These are phyloP conservation scores for Smutsia gigantea DNA, from an alignment of 2,797 vertebrate genomes.

Conservation along the genomic window DNA sequence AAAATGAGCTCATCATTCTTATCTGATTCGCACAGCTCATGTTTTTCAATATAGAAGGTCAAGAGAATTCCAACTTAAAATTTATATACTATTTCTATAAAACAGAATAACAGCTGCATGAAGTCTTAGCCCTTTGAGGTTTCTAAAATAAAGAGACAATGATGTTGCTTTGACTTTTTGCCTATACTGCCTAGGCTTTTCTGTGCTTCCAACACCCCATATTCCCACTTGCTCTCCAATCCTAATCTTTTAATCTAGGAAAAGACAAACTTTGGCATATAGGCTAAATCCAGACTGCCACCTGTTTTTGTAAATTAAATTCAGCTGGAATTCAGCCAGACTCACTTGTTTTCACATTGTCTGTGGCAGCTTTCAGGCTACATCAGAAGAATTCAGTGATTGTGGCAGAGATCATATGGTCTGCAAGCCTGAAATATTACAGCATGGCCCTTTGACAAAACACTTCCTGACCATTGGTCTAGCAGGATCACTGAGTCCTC, in stretches of 20 bases:
- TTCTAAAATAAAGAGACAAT: background rate
- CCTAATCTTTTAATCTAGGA: background rate
- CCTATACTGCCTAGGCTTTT: background rate
- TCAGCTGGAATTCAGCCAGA: background rate
- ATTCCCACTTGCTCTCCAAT: background rate
- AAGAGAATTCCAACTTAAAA: background rate
- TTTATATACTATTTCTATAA: background rate
- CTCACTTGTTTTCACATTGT: background rate
- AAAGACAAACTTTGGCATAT: background rate
- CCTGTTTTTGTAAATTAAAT: background rate
- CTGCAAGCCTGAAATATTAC: background rate
- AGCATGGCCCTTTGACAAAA: background rate
- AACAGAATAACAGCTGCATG: background rate
- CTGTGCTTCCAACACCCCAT: background rate
- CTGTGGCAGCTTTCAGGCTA: background rate
- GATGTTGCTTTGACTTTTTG: background rate
- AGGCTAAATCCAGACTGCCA: background rate
- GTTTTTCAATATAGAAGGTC: background rate
- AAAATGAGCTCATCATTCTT: slow-evolving; percentile 33
- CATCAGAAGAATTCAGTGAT: background rate
- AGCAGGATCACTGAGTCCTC: background rate
- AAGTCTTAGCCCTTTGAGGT: background rate
- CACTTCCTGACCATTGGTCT: background rate
- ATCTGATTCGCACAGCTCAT: background rate
- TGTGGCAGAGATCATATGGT: background rate